Conservation (phyloP, 2,888 invertebrate genomes). For the Acholoe squamosa region DNA sequence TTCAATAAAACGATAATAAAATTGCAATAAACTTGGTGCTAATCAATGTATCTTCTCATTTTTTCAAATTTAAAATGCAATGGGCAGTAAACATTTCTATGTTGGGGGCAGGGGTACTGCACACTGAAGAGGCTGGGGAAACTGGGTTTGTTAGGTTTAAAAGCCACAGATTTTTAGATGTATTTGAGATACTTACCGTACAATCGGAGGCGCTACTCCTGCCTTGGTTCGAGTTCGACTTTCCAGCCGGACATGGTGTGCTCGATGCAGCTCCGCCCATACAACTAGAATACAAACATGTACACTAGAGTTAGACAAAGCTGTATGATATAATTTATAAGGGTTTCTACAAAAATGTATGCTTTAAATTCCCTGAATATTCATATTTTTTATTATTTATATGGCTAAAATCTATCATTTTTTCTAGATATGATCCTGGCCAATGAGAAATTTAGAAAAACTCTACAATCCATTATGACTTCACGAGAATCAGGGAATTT, state of each 20-base stretch:
- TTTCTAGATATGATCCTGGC: too few relatives aligned
- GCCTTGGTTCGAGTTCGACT: background rate
- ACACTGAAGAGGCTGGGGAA: background rate
- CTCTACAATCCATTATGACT: too few relatives aligned
- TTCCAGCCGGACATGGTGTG: slow-evolving; percentile 61
- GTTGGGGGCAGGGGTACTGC: background rate
- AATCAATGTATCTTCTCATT: background rate
- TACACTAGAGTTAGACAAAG: too few relatives aligned
- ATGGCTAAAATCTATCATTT: too few relatives aligned
- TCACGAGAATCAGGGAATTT: too few relatives aligned
- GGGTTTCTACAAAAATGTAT: too few relatives aligned
- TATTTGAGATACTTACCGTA: slow-evolving; percentile 42
- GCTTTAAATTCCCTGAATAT: too few relatives aligned
- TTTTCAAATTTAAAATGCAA: background rate
- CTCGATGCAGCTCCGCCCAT: slow-evolving; percentile 61
- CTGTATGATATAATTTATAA: too few relatives aligned
- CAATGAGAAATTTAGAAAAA: too few relatives aligned
- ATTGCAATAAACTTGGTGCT: too few relatives aligned
- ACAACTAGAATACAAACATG: slow-evolving; percentile 64
- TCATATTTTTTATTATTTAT: too few relatives aligned
- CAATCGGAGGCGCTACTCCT: slow-evolving; percentile 39
- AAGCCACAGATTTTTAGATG: background rate
- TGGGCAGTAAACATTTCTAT: background rate
- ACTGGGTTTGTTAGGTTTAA: background rate
- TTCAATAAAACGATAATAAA: too few relatives aligned